Percentiles rank a stretch among this genome's conserved stretches.
Conservation (phyloP, 2,797 vertebrate species). For the Manis crassicaudata region DNA sequence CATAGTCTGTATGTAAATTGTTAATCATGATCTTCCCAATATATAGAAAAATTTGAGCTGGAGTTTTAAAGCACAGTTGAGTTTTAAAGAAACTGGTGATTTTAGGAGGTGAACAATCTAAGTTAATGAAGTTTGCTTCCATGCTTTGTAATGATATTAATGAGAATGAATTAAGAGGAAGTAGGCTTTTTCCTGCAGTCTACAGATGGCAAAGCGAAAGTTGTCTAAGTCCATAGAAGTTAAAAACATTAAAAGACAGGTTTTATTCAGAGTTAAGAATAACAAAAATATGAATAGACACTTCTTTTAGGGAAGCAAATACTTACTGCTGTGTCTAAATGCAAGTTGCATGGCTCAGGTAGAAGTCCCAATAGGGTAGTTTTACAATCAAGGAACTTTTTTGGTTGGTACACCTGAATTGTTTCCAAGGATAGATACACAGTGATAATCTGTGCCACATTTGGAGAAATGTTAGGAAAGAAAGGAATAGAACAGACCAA, state of each 20-base stretch:
- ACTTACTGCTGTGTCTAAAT: neutral
- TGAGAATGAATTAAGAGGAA: neutral
- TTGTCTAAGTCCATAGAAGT: neutral
- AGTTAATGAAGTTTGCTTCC: constrained; percentile 2
- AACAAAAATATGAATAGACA: neutral
- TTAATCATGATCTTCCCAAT: neutral
- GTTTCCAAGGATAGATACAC: neutral
- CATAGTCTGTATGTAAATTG: neutral
- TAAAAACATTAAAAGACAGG: neutral
- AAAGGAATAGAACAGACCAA: neutral
- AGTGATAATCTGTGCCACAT: neutral
- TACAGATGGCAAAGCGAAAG: neutral
- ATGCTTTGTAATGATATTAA: neutral
- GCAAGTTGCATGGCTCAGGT: neutral
- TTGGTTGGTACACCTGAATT: neutral
- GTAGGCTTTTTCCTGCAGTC: neutral
- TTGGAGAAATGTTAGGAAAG: neutral
- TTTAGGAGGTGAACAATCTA: constrained; percentile 33
- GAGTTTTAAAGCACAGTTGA: neutral
- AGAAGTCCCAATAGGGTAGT: neutral
- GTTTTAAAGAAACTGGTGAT: neutral
- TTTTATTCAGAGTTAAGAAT: neutral
- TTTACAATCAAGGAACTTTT: neutral
- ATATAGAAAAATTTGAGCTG: neutral
- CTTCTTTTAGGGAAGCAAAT: neutral